Conservation (phyloP, 2,888 invertebrate species). For the Megastigmus dorsalis region DNA sequence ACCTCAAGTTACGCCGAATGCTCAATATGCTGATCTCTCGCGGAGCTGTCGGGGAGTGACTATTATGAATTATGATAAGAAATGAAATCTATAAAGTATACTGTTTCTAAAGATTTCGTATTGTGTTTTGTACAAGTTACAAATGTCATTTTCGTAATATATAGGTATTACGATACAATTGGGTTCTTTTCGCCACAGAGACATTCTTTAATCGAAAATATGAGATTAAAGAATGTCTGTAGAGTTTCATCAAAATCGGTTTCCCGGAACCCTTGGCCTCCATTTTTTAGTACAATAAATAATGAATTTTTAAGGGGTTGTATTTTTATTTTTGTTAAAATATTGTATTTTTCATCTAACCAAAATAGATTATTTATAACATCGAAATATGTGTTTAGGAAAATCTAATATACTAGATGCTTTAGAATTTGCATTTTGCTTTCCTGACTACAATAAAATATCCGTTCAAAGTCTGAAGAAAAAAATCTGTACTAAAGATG, state of each 20-base stretch:
- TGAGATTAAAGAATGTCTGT: neutral
- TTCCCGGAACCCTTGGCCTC: neutral
- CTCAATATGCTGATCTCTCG: no score
- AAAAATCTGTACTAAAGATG: constrained; percentile 3
- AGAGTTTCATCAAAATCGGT: neutral
- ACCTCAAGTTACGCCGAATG: no score
- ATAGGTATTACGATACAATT: no score
- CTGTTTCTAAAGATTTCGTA: no score
- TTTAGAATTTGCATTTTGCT: constrained; percentile 88
- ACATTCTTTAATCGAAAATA: no score
- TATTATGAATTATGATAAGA: no score
- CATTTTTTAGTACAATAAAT: neutral
- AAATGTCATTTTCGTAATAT: no score
- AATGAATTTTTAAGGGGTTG: neutral
- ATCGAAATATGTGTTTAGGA: constrained; percentile 77
- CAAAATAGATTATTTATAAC: neutral
- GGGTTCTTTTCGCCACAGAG: no score
- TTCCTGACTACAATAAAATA: constrained; percentile 27
- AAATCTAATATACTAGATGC: constrained; percentile 99
- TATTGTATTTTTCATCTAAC: neutral
- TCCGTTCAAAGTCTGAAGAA: constrained; percentile 7
- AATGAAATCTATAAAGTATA: no score
- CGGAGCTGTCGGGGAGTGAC: no score
- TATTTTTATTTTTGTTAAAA: neutral
- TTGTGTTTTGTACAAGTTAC: no score